Conservation (phyloP, 2,113 vertebrate genomes). For the Hassar affinis region DNA sequence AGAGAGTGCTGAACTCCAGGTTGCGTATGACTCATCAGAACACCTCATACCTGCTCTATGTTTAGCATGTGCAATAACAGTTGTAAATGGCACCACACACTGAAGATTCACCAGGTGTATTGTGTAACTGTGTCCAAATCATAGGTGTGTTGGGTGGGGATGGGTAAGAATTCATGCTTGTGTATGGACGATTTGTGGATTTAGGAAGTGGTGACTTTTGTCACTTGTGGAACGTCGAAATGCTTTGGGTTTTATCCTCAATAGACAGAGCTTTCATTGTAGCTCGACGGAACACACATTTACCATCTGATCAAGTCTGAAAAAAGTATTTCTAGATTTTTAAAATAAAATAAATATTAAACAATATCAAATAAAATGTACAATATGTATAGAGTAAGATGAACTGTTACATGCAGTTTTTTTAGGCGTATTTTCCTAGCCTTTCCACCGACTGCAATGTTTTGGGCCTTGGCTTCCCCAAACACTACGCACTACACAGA, state of each 20-base stretch:
- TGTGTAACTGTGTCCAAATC: constrained; percentile 62
- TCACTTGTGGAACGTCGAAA: constrained; percentile 39
- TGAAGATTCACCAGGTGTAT: constrained; percentile 59
- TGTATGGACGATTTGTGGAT: constrained; percentile 40
- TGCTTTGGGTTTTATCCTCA: constrained; percentile 15
- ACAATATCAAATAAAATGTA: neutral
- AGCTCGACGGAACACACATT: constrained; percentile 15
- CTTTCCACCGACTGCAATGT: neutral
- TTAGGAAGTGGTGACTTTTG: constrained; percentile 48
- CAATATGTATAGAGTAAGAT: neutral
- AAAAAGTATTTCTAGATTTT: too few relatives aligned
- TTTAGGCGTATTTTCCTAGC: too few relatives aligned
- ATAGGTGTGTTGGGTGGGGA: constrained; percentile 45
- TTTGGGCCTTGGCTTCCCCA: neutral
- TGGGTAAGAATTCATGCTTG: constrained; percentile 32
- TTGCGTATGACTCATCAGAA: constrained; percentile 60
- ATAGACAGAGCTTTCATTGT: constrained; percentile 39
- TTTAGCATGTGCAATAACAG: constrained; percentile 57
- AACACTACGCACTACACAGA: neutral
- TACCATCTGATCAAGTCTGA: neutral
- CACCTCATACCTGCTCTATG: constrained; percentile 56
- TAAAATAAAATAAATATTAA: too few relatives aligned
- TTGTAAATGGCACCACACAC: constrained; percentile 56
- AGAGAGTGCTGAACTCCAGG: constrained; percentile 44
- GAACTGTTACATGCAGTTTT: neutral